Evolutionary conservation across 2,797 vertebrate genomes (phyloP), one percentile per base, ranked within the genome.

Genomic region (Rhinatrema bivittatum): DNA sequence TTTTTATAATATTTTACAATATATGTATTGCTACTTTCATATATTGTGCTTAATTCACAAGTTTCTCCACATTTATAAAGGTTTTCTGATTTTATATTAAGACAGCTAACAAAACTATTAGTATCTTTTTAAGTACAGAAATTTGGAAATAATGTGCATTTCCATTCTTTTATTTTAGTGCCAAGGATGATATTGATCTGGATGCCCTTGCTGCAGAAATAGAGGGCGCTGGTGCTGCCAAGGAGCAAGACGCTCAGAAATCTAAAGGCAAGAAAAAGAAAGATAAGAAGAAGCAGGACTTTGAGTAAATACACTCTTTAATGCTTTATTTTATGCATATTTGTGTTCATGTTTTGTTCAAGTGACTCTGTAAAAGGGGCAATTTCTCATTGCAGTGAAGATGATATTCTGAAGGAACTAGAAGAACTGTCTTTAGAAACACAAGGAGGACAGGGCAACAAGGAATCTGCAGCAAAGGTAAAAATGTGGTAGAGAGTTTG

Each of bases 371-470:
- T n/a, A n/a, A n/a, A n/a, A n/a, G n/a, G n/a, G n/a, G n/a, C n/a
- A n/a, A n/a, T 52, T 40, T 72, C 39, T 59, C 46, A 22, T 81
- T 81, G 36, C 79, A 98, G 95, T 45, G 94, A 97, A 80, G 93
- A 94, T 24, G 94, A 97, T 62, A 97, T 98, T 70, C 73, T 90
- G 64, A 97, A 94, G 70, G 95, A 98, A 66, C 65, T 97, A 56
- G 93, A 98, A 76, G 89, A 94, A 39, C 58, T 97, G 31, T 87
- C 91, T 28, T 27, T 95, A 60, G 93, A 96, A 72, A 64, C 76
- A 0, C 86, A 86, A 38, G 91, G 85, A 62, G 88, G 78, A 36
- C 91, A 85, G 56, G 18, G 56, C 33, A 85, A 87, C 62, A 80
- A 71, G 61, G 80, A 87, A 19, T 45, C 56, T 42, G 27, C 63